Evolutionary conservation across 2,888 invertebrate genomes (phyloP), one percentile per base, ranked within the genome.

Genomic region (Sarcophaga rosellei): DNA sequence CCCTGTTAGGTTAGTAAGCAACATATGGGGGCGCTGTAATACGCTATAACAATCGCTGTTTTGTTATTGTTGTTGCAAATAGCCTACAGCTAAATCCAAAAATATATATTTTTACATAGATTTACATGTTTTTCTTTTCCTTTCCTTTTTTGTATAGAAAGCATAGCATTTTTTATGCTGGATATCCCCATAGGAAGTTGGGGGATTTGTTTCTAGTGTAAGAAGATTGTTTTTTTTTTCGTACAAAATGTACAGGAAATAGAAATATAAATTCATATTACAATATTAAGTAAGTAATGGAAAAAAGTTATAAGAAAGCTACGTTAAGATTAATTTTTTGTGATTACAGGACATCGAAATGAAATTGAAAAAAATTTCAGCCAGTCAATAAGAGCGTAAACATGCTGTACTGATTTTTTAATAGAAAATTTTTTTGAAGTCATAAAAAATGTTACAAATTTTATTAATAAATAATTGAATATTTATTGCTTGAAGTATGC

Each of bases 61-160:
- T 35, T 35, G 35, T 35, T 35, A 35, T 53, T 63, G 15, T 74
- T 70, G 25, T 63, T 80, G 80, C 61, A 84, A 81, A 81, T 81
- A 72, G 72, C 79, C 78, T 45, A 12, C 62, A 72, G 81, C 23
- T 59, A 69, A 69, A 81, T 68, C 57, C 23, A 4, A 78, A 69
- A 76, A 73, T 73, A 70, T 15, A 17, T 21, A 70, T 61, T 65
- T 63, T 25, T 15, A 61, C 47, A 53, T 12, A 63, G 25, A 68
- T 81, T 47, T n/a, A 59, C n/a, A 59, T 77, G 53, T 81, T 35
- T 35, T 35, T 35, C 35, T 8, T 35, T 35, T 35, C 10, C 35
- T 35, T 35, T 35, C 8, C 35, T 35, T 2, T 35, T 8, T 17
- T 10, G 12, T 66, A 44, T 66, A 2, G 4, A 35, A 63, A 4